A percentile compares a stretch with the other conserved stretches of the same genome.
These are phyloP conservation scores for Calycopis cecrops DNA, from an alignment of 1,140 invertebrate species.

Conservation along the genomic window DNA sequence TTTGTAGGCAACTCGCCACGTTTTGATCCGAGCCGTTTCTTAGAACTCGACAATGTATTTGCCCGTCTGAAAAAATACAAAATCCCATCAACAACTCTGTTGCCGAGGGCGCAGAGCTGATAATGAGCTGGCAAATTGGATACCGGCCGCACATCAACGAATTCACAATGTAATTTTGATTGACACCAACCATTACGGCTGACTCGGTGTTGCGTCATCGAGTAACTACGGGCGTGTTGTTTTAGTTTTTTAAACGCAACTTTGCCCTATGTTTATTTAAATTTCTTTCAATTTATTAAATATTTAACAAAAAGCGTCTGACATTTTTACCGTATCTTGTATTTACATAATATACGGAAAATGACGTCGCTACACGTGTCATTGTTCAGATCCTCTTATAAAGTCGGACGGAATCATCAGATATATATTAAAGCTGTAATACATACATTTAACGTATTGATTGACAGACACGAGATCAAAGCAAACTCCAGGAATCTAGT, in stretches of 20 bases:
- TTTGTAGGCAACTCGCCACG: constrained; percentile 45
- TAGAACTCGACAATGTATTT: constrained; percentile 40
- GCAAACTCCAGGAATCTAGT: too few species aligned
- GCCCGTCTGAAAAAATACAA: constrained; percentile 19
- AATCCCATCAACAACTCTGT: constrained; percentile 16
- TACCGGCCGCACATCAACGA: constrained; percentile 40
- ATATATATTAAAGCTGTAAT: too few species aligned
- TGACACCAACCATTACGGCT: constrained; percentile 70
- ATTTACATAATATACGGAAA: too few species aligned
- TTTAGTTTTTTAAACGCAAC: constrained; percentile 35
- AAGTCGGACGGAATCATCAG: too few species aligned
- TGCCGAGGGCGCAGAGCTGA: constrained; percentile 31
- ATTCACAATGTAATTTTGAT: constrained; percentile 72
- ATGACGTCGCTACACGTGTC: too few species aligned
- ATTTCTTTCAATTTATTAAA: not conserved
- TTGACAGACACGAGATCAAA: too few species aligned
- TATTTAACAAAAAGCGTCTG: too few species aligned
- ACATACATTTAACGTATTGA: too few species aligned
- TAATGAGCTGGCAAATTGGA: constrained; percentile 35
- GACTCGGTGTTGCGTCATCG: constrained; percentile 66
- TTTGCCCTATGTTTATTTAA: constrained; percentile 27
- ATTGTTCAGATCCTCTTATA: too few species aligned
- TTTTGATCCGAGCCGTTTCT: constrained; percentile 49
- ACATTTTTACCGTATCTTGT: too few species aligned
- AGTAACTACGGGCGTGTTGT: constrained; percentile 48